These are phyloP conservation scores for Eulemur macaco DNA, from an alignment of 2,113 vertebrate species.

Conservation along the genomic window DNA sequence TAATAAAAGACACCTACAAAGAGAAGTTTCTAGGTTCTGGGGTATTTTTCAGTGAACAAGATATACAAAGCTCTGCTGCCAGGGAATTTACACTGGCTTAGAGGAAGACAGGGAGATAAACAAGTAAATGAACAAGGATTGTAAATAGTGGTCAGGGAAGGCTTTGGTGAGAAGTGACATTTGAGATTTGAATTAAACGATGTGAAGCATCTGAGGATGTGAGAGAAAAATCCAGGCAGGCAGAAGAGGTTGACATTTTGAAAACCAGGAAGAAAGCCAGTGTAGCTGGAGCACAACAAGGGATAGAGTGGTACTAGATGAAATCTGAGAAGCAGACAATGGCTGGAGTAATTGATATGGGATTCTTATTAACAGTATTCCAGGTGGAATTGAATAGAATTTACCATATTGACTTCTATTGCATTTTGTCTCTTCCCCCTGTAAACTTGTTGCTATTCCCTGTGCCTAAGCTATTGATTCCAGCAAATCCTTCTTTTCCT, in stretches of 20 bases:
- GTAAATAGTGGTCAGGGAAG: background rate
- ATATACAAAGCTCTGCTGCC: background rate
- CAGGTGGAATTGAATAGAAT: background rate
- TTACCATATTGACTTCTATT: background rate
- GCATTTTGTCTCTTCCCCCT: background rate
- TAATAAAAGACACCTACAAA: background rate
- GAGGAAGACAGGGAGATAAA: background rate
- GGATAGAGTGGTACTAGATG: background rate
- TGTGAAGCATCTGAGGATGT: background rate
- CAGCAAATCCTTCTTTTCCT: background rate
- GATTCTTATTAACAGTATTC: background rate
- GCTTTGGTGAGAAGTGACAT: background rate
- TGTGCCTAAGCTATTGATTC: background rate
- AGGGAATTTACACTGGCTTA: background rate
- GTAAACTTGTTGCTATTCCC: background rate
- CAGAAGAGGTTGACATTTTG: background rate
- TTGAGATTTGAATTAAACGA: constrained; percentile 15
- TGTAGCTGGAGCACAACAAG: background rate
- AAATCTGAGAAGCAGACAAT: background rate
- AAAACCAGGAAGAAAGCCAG: background rate
- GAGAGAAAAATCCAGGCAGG: background rate
- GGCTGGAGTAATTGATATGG: background rate
- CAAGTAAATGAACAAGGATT: background rate
- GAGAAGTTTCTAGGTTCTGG: background rate
- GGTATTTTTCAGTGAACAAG: background rate